Evolutionary conservation across 2,888 invertebrate genomes (phyloP).

Genomic region (Galerucella nymphaeae): DNA sequence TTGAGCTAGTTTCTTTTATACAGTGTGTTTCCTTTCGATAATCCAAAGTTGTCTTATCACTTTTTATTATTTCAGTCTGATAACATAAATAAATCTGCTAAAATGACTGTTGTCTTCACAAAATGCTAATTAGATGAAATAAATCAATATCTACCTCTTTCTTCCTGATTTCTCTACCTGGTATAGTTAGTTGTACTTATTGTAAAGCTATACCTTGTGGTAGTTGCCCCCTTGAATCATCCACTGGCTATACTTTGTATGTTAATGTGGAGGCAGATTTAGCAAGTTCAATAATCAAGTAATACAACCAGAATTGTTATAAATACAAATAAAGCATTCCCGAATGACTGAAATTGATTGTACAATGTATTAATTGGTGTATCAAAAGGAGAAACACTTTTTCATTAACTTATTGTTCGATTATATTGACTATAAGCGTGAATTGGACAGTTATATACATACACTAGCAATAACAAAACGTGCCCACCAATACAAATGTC

Average conservation of each 20-base stretch:
- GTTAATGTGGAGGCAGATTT: too few species aligned
- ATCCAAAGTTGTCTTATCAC: neutral
- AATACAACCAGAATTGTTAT: neutral
- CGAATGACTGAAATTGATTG: neutral
- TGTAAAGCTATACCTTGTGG: too few species aligned
- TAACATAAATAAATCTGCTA: neutral
- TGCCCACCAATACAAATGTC: conserved; percentile 40
- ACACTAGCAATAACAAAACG: conserved; percentile 47
- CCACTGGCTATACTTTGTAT: too few species aligned
- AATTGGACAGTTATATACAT: conserved; percentile 57
- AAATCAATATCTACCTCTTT: too few species aligned
- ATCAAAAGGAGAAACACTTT: conserved; percentile 33
- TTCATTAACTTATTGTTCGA: conserved; percentile 58
- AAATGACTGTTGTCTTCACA: too few species aligned
- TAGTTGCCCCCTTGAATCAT: too few species aligned
- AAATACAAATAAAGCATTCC: neutral
- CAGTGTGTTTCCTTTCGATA: conserved; percentile 15
- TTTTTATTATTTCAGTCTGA: neutral
- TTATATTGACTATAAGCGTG: conserved; percentile 63
- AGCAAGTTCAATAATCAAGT: too few species aligned
- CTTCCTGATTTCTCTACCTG: too few species aligned
- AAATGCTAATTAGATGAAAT: too few species aligned
- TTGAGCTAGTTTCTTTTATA: conserved; percentile 13
- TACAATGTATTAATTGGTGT: neutral
- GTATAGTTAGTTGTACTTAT: too few species aligned